Evolutionary conservation across 2,797 vertebrate species (phyloP), one percentile per base, ranked within the genome.

Genomic region (Argentina silus): DNA sequence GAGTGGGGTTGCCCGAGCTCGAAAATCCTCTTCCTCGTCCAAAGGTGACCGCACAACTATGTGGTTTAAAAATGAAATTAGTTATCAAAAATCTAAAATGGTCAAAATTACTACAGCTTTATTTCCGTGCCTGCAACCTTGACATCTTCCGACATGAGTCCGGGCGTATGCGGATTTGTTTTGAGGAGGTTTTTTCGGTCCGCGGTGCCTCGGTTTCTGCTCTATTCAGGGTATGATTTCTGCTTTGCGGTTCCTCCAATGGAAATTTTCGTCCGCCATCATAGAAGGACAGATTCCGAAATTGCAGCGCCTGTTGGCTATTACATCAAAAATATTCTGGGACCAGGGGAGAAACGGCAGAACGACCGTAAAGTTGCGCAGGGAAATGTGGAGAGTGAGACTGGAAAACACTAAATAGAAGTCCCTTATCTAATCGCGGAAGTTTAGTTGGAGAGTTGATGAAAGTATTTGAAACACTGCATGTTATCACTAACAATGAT

Each of bases 201-300:
- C 72, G 75, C 68, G 78, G 69, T 61, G 67, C 71, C 78, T 81
- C 68, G 67, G 79, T 75, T 42, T 65, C 21, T 27, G 19, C 45
- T 44, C 9, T 66, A 48, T 15, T 67, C 65, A 27, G 65, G 12
- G 64, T 48, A 50, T 17, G 65, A 21, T 67, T 36, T 36, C 23
- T 36, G 48, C 36, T 43, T 45, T 64, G 68, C 43, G 51, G 80
- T 86, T 68, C 82, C 82, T 90, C 86, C 86, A 78, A 85, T 88
- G 86, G 85, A 91, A 89, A 89, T 89, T 86, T 82, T 91, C 90
- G 89, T 93, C 93, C 93, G 92, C 93, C 93, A 94, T 94, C 81
- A 91, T 89, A 90, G 89, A 87, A 90, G 91, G 90, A 85, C 90
- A 91, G 91, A 92, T 91, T 91, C 92, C 76, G 78, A 93, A 92